phyloP scores from a whole-genome alignment of 1,140 invertebrate genomes.

The Riptortus pedestris region DNA sequence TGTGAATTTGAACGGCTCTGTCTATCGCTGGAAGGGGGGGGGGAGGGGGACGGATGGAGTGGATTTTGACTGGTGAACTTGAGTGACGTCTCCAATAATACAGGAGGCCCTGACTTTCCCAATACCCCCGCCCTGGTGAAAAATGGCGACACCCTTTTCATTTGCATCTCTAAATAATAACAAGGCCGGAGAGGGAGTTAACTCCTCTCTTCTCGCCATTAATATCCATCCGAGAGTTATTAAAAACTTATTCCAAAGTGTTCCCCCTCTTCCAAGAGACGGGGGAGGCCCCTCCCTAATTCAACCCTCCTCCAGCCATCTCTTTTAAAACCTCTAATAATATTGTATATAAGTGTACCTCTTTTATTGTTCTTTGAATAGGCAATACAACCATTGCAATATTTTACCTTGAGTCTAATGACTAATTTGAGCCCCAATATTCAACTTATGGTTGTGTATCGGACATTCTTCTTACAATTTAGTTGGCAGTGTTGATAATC shows the following conservation, averaged over 20 bases:
- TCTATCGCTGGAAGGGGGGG: not conserved
- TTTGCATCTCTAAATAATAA: conserved; percentile 18
- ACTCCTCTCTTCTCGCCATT: conserved; percentile 7
- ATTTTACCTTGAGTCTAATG: too few relatives aligned
- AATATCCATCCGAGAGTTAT: conserved; percentile 16
- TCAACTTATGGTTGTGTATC: too few relatives aligned
- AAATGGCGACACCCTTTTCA: conserved; percentile 16
- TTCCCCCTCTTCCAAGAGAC: not conserved
- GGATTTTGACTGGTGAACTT: conserved; percentile 9
- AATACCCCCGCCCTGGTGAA: not conserved
- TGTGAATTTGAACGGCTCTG: not conserved
- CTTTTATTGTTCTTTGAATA: too few relatives aligned
- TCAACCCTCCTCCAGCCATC: too few relatives aligned
- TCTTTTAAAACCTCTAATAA: too few relatives aligned
- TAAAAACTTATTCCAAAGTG: conserved; percentile 18
- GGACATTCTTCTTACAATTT: too few relatives aligned
- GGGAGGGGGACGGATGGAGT: not conserved
- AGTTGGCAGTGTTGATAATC: too few relatives aligned
- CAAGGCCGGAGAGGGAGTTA: conserved; percentile 7
- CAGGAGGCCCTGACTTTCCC: not conserved
- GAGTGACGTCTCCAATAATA: conserved; percentile 16
- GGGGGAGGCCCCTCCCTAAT: not conserved
- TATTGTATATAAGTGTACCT: too few relatives aligned
- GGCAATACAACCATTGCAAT: too few relatives aligned
- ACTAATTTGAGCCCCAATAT: too few relatives aligned